These are phyloP conservation scores for Mus minutoides DNA, from an alignment of 2,797 vertebrate species.

Conservation along the genomic window DNA sequence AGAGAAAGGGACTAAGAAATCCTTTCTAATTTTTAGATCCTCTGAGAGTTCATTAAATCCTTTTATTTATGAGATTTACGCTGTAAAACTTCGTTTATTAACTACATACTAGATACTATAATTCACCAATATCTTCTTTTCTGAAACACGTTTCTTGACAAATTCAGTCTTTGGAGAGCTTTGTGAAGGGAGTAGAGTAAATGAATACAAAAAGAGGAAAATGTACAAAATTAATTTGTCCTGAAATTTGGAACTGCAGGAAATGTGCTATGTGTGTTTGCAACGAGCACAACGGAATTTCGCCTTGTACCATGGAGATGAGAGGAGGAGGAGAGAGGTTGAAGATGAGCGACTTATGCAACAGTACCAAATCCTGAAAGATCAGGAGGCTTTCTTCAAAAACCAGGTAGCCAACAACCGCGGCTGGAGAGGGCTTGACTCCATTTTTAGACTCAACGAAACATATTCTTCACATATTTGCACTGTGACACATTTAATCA, in stretches of 20 bases:
- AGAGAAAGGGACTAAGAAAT: conserved; percentile 11
- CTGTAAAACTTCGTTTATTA: conserved; percentile 42
- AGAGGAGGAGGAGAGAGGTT: conserved; percentile 84
- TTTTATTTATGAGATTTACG: neutral
- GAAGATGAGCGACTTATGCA: conserved; percentile 87
- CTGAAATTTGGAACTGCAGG: conserved; percentile 83
- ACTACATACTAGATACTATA: neutral
- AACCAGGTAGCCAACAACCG: conserved; percentile 84
- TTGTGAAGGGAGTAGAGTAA: conserved; percentile 11
- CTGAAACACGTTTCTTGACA: neutral
- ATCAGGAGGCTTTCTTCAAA: conserved; percentile 84
- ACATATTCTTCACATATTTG: neutral
- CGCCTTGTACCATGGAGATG: conserved; percentile 83
- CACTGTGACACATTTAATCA: neutral
- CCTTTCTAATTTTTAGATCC: conserved; percentile 6
- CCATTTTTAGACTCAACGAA: neutral
- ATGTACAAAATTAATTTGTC: conserved; percentile 41
- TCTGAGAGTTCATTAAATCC: conserved; percentile 24
- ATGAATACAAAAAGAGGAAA: conserved; percentile 6
- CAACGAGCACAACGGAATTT: conserved; percentile 88
- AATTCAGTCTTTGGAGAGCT: neutral
- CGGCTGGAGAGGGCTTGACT: neutral
- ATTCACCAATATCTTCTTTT: neutral
- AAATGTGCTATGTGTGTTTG: conserved; percentile 92
- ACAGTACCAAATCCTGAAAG: conserved; percentile 86